These are phyloP conservation scores for Phania funesta DNA, from an alignment of 2,888 invertebrate genomes.

Conservation along the genomic window DNA sequence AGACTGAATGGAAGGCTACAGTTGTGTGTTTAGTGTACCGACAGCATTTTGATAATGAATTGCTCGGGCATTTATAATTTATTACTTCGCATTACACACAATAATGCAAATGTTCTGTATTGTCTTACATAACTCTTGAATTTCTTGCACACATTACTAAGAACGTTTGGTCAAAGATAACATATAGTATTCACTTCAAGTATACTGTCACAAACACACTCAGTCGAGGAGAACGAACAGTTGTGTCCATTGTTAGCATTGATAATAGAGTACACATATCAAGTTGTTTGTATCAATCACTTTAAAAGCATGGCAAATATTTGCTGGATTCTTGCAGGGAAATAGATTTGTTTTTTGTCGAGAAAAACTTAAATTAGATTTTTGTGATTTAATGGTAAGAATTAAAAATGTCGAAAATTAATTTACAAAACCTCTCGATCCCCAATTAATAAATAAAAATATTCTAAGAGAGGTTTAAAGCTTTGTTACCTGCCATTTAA, in stretches of 20 bases:
- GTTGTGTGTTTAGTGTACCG: too few relatives aligned
- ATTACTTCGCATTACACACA: conserved; percentile 52
- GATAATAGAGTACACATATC: conserved; percentile 49
- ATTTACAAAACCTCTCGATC: too few relatives aligned
- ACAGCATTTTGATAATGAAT: conserved; percentile 64
- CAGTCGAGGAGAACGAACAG: not conserved
- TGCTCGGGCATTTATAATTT: conserved; percentile 62
- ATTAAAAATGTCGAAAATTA: too few relatives aligned
- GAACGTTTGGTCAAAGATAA: conserved; percentile 37
- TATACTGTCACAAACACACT: not conserved
- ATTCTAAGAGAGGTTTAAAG: too few relatives aligned
- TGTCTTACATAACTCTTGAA: conserved; percentile 33
- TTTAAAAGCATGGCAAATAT: conserved; percentile 62
- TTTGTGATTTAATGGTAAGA: too few relatives aligned
- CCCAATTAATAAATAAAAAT: too few relatives aligned
- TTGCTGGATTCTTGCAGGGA: conserved; percentile 18
- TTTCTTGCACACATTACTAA: not conserved
- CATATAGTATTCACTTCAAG: not conserved
- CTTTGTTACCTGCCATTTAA: too few relatives aligned
- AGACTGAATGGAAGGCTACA: too few relatives aligned
- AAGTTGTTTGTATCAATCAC: conserved; percentile 43
- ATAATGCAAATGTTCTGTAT: conserved; percentile 16
- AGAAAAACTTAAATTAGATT: too few relatives aligned
- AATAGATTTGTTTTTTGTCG: not conserved
- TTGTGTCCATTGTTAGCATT: conserved; percentile 45